Percentiles rank a stretch among this genome's conserved stretches.
phyloP scores from a whole-genome alignment of 2,888 invertebrate species.

The Drosophila kambysellisi region DNA sequence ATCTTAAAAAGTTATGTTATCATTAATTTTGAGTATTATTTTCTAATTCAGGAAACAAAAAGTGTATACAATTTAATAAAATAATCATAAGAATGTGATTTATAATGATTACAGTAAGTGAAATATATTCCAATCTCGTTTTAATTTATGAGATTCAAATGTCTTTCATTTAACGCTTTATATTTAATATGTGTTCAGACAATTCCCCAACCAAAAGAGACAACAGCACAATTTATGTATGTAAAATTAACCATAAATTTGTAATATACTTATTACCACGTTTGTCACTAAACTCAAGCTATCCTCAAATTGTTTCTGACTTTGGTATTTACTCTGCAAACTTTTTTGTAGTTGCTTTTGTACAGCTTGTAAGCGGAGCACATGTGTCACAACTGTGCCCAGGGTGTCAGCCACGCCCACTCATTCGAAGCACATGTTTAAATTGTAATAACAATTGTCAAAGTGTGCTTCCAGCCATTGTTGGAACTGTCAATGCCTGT shows the following conservation, averaged over 20 bases:
- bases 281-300: not conserved
- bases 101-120: not conserved
- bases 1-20: not conserved
- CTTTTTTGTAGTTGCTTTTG: not conserved
- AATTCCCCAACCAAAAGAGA: not conserved
- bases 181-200: not conserved
- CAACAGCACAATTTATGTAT: not conserved
- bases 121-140: not conserved
- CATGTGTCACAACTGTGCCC: conserved; percentile 9
- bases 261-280: not conserved
- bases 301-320: not conserved
- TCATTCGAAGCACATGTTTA: conserved; percentile 59
- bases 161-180: not conserved
- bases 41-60: not conserved
- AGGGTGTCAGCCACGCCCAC: conserved; percentile 35
- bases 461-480: conserved; percentile 55
- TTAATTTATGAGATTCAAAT: not conserved
- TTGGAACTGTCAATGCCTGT: conserved; percentile 64
- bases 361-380: conserved; percentile 1
- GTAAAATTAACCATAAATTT: not conserved
- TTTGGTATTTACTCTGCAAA: not conserved
- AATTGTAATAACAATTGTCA: conserved; percentile 72
- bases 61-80: not conserved
- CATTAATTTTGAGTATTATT: not conserved
- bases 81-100: not conserved